Evolutionary conservation across 2,797 vertebrate genomes (phyloP).

Genomic region (Molossus molossus): DNA sequence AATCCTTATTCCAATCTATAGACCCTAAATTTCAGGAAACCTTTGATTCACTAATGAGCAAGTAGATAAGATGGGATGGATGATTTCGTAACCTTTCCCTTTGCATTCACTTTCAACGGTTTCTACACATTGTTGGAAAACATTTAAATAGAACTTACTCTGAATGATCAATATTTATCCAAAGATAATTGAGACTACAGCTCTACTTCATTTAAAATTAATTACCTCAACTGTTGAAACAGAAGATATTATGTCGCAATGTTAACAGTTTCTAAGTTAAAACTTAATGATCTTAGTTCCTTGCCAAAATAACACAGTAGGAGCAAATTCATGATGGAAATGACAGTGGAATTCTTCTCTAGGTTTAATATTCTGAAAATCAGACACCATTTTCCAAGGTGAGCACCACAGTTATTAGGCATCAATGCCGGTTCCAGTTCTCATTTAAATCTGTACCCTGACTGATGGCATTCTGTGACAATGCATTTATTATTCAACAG

Average conservation of each 20-base stretch:
- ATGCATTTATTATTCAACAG: slow-evolving; percentile 56
- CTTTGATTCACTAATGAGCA: background rate
- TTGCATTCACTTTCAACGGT: background rate
- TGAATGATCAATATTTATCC: slow-evolving; percentile 4
- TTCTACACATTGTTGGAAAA: slow-evolving; percentile 10
- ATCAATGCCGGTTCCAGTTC: slow-evolving; percentile 11
- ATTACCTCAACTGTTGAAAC: slow-evolving; percentile 30
- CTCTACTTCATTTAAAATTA: slow-evolving; percentile 51
- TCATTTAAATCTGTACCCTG: slow-evolving; percentile 48
- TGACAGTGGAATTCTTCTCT: background rate
- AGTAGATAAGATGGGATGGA: background rate
- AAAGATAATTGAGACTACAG: background rate
- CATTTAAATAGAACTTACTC: slow-evolving; percentile 42
- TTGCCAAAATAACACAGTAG: background rate
- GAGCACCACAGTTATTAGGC: slow-evolving; percentile 28
- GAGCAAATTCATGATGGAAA: background rate
- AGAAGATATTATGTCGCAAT: slow-evolving; percentile 27
- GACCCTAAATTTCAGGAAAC: slow-evolving; percentile 54
- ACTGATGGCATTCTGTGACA: slow-evolving; percentile 33
- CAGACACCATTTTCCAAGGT: slow-evolving; percentile 3
- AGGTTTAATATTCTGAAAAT: slow-evolving; percentile 53
- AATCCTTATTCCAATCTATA: background rate
- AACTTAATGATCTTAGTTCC: background rate
- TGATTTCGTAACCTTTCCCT: background rate
- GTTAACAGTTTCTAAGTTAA: slow-evolving; percentile 15